Percentiles rank a stretch among this genome's conserved stretches.
Conservation (phyloP, 2,797 vertebrate species). For the Chaenodraco wilsoni region DNA sequence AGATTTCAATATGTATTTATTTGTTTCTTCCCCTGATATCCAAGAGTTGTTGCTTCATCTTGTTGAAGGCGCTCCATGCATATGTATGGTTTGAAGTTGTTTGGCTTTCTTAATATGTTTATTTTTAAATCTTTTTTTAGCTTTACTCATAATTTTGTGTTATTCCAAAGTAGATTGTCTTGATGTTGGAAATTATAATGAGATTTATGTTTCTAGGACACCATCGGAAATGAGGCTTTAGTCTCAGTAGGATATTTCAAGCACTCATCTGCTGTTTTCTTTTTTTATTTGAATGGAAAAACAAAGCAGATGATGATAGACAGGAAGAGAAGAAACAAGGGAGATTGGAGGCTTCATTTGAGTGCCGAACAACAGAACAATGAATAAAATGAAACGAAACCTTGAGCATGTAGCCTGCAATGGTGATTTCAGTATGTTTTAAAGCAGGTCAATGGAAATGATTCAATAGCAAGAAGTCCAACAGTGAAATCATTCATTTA, state of each 20-base stretch:
- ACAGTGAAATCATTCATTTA: neutral
- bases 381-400: slow-evolving; percentile 43
- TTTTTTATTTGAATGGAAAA: slow-evolving; percentile 74
- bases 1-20: slow-evolving; percentile 62
- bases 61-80: slow-evolving; percentile 74
- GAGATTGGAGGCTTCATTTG: slow-evolving; percentile 58
- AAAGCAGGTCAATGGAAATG: slow-evolving; percentile 7
- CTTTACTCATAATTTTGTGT: slow-evolving; percentile 82
- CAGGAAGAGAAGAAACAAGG: slow-evolving; percentile 71
- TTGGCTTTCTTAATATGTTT: slow-evolving; percentile 83
- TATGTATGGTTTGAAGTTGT: slow-evolving; percentile 82
- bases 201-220: slow-evolving; percentile 89
- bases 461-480: slow-evolving; percentile 2
- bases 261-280: slow-evolving; percentile 65
- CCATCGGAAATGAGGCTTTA: slow-evolving; percentile 83
- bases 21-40: slow-evolving; percentile 67
- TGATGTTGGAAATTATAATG: slow-evolving; percentile 87
- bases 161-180: slow-evolving; percentile 83
- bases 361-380: slow-evolving; percentile 55
- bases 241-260: slow-evolving; percentile 84
- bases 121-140: slow-evolving; percentile 84
- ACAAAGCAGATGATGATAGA: slow-evolving; percentile 80
- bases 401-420: slow-evolving; percentile 16
- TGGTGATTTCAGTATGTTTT: slow-evolving; percentile 6
- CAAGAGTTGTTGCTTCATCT: slow-evolving; percentile 57